A percentile compares a stretch with the other conserved stretches of the same genome.
Evolutionary conservation across 2,113 vertebrate species (phyloP).

Genomic region (Malurus melanocephalus): DNA sequence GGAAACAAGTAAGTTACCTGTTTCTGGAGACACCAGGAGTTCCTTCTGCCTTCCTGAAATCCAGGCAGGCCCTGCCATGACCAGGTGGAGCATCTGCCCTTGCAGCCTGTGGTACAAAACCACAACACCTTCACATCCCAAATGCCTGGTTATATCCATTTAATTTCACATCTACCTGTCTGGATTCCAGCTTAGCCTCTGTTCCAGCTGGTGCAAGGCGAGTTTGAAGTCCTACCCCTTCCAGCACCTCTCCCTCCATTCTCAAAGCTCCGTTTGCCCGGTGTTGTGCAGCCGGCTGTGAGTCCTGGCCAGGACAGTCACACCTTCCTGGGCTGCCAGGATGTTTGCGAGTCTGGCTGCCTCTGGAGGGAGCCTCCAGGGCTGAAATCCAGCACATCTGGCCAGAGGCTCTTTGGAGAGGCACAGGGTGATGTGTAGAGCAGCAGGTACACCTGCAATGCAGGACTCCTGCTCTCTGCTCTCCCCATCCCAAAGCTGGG

Average conservation of each 20-base stretch:
- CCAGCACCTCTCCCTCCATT: not conserved
- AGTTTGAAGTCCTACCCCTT: not conserved
- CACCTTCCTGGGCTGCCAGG: not conserved
- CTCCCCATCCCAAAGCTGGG: not conserved
- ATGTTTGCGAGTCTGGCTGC: not conserved
- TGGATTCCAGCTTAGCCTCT: not conserved
- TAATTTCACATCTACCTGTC: not conserved
- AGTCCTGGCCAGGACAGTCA: not conserved
- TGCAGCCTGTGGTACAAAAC: not conserved
- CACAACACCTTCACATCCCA: not conserved
- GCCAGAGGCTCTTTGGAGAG: not conserved
- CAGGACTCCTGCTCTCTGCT: not conserved
- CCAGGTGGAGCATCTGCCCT: not conserved
- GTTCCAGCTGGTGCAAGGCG: not conserved
- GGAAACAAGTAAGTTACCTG: not conserved
- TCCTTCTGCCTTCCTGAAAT: not conserved
- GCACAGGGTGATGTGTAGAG: not conserved
- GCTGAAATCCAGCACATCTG: not conserved
- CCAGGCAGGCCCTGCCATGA: not conserved
- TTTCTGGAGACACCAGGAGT: not conserved
- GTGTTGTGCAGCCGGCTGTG: not conserved
- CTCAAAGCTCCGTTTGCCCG: not conserved
- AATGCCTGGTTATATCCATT: not conserved
- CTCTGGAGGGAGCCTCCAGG: not conserved
- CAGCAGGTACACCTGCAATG: not conserved